Evolutionary conservation across 2,113 vertebrate genomes (phyloP).

Genomic region (Chloroceryle aenea): DNA sequence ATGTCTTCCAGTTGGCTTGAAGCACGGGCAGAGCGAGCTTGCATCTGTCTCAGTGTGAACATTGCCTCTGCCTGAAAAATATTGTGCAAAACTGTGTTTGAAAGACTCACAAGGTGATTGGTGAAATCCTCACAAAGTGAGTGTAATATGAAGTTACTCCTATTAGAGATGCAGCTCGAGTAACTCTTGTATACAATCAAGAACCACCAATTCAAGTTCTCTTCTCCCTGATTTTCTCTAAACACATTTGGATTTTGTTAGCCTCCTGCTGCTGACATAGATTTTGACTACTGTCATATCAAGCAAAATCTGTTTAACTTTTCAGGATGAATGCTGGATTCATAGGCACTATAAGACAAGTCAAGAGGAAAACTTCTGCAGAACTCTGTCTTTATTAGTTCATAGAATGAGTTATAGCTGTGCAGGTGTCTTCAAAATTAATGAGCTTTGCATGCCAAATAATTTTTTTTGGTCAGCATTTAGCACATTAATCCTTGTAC

Average conservation of each 20-base stretch:
- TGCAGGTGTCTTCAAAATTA: neutral
- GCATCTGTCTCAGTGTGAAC: neutral
- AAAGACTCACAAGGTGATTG: neutral
- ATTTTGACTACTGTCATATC: neutral
- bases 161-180: neutral
- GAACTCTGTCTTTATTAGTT: neutral
- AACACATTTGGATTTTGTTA: neutral
- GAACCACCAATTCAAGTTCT: neutral
- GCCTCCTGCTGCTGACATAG: neutral
- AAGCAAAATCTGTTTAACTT: neutral
- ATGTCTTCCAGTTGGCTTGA: slow-evolving; percentile 31
- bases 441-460: neutral
- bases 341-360: neutral
- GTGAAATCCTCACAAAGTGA: neutral
- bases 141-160: neutral
- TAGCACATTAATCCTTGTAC: neutral
- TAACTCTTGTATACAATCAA: neutral
- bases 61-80: neutral
- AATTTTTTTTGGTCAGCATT: neutral
- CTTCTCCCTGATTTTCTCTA: neutral
- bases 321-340: neutral
- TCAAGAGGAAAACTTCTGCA: neutral
- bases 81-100: neutral
- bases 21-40: neutral
- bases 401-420: neutral